A percentile compares a stretch with the other conserved stretches of the same genome.
Evolutionary conservation across 2,797 vertebrate species (phyloP).

Genomic region (Geotrypetes seraphini): DNA sequence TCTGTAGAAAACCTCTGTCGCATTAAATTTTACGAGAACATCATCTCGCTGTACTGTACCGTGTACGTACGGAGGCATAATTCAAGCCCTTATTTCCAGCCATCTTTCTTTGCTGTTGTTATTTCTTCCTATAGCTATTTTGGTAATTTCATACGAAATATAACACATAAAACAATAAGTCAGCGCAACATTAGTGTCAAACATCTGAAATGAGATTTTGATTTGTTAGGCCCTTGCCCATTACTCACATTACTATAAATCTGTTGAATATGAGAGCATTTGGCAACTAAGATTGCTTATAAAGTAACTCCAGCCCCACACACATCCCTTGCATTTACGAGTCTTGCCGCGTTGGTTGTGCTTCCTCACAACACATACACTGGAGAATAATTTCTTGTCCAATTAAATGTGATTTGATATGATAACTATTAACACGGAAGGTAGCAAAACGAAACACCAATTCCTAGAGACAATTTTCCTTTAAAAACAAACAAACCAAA

Average conservation of each 20-base stretch:
- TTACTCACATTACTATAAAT: constrained; percentile 62
- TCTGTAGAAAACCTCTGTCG: neutral
- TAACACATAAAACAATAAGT: constrained; percentile 61
- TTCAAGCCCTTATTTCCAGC: constrained; percentile 9
- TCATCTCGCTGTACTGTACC: no score
- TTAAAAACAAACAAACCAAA: no score
- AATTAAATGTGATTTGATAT: no score
- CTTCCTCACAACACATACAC: constrained; percentile 32
- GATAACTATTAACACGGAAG: no score
- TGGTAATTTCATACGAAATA: constrained; percentile 57
- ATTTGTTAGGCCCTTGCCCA: constrained; percentile 65
- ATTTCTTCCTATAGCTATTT: constrained; percentile 37
- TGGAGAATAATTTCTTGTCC: no score
- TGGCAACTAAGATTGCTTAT: constrained; percentile 43
- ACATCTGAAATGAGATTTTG: constrained; percentile 77
- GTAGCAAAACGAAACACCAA: no score
- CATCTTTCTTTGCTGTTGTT: constrained; percentile 14
- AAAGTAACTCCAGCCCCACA: constrained; percentile 35
- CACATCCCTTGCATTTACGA: constrained; percentile 27
- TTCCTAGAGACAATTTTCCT: no score
- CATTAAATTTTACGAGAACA: neutral
- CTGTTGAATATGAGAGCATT: constrained; percentile 53
- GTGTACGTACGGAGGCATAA: no score
- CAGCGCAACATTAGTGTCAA: constrained; percentile 63
- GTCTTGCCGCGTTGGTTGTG: constrained; percentile 23